Evolutionary conservation across 2,113 vertebrate genomes (phyloP).

Genomic region (Dipodomys merriami): DNA sequence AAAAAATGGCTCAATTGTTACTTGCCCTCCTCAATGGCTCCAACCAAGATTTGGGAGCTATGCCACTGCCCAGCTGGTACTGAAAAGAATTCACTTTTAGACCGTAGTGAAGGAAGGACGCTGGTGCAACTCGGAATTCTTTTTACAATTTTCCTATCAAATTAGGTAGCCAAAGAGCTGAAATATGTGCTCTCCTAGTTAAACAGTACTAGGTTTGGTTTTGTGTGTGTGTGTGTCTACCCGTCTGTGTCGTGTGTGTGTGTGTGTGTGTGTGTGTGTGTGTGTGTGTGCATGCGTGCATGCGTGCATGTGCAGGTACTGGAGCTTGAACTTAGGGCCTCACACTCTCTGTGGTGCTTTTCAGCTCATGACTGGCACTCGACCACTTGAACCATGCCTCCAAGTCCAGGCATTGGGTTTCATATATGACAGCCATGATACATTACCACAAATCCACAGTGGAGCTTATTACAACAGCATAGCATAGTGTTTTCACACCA

Average conservation of each 20-base stretch:
- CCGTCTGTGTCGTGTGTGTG: no score
- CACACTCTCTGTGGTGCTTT: no score
- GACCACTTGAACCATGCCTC: no score
- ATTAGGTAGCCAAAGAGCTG: not conserved
- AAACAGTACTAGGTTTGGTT: not conserved
- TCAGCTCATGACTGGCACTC: no score
- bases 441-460: not conserved
- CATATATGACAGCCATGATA: not conserved
- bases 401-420: not conserved
- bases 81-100: not conserved
- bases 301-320: no score
- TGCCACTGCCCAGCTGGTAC: not conserved
- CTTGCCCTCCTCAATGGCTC: not conserved
- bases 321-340: no score
- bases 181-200: conserved; percentile 6
- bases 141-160: not conserved
- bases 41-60: not conserved
- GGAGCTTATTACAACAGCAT: not conserved
- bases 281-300: no score
- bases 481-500: not conserved
- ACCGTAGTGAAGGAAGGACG: conserved; percentile 35
- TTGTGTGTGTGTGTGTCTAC: no score
- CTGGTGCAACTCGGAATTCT: not conserved
- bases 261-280: no score
- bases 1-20: not conserved